Evolutionary conservation across 2,797 vertebrate species (phyloP).

Genomic region (Scomberomorus guttatus): DNA sequence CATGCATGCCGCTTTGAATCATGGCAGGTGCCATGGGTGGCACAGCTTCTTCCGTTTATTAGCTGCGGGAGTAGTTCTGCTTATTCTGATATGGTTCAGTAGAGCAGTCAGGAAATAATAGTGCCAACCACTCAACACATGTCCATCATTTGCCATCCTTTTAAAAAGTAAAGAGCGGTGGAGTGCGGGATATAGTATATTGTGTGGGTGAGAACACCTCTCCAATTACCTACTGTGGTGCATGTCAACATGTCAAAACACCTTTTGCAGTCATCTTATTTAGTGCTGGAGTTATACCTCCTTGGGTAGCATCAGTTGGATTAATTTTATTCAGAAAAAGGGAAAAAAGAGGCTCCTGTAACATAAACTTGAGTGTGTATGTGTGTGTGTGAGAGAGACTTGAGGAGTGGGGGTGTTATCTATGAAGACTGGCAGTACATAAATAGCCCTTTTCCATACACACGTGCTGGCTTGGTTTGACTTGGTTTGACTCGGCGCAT

Average conservation of each 20-base stretch:
- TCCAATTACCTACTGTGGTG: neutral
- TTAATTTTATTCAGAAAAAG: constrained; percentile 23
- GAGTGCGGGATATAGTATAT: constrained; percentile 11
- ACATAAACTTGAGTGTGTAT: neutral
- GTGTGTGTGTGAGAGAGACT: neutral
- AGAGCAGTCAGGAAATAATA: constrained; percentile 1
- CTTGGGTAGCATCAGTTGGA: constrained; percentile 24
- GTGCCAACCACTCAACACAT: neutral
- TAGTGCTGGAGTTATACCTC: neutral
- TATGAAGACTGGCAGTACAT: constrained; percentile 34
- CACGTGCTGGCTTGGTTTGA: too few relatives aligned
- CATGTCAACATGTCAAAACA: neutral
- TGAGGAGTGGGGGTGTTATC: constrained; percentile 24
- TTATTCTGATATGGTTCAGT: constrained; percentile 19
- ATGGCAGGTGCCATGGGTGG: constrained; percentile 4
- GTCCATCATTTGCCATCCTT: constrained; percentile 3
- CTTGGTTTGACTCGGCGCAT: too few relatives aligned
- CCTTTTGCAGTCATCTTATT: constrained; percentile 13
- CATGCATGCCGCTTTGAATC: constrained; percentile 21
- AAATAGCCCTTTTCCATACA: neutral
- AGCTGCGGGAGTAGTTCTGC: constrained; percentile 12
- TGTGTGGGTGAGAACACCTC: neutral
- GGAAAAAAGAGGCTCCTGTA: neutral
- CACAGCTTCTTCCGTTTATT: constrained; percentile 27
- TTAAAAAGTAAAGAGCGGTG: constrained; percentile 11